Evolutionary conservation across 2,888 invertebrate genomes (phyloP), one percentile per base, ranked within the genome.

Genomic region (Drosophila vallismaia): DNA sequence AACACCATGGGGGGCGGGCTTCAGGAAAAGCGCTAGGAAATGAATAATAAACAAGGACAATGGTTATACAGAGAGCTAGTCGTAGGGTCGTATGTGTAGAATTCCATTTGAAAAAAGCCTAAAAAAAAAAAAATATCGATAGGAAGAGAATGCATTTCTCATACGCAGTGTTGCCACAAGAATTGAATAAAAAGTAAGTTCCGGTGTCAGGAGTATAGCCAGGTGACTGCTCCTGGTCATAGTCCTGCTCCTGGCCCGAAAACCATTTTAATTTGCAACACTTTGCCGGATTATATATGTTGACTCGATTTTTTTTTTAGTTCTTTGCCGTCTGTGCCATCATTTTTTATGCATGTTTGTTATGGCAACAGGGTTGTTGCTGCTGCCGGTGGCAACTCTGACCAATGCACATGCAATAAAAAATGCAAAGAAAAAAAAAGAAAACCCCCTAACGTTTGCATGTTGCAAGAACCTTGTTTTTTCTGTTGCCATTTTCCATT

Each of bases 301-400:
- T 48, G 36, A 9, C 33, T 38, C 28, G n/a, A 24, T 12, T 12
- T 50, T n/a, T 44, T 48, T 26, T 40, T 40, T 40, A 14, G 7
- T 19, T 0, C n/a, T 14, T 50, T 51, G 54, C n/a, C 44, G 42
- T 29, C 67, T 45, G 58, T 55, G 70, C 44, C 75, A 74, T 76
- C 55, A 75, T 84, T 75, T 81, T 84, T 53, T 70, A 79, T 80
- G 78, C 67, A 74, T 74, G 66, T 71, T 84, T 76, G 84, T 74
- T 86, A 74, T 85, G 77, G 86, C 86, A 82, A 77, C 77, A 48
- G 46, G 40, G 63, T 64, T 46, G 46, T 48, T 71, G 71, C 68
- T 66, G 49, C 52, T 19, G 9, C 57, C 58, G 38, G 48, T 59
- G 60, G 60, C 63, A 54, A 54, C 60, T 53, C 42, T 75, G 53